Evolutionary conservation across 2,113 vertebrate species (phyloP).

Genomic region (Tragelaphus strepsiceros): DNA sequence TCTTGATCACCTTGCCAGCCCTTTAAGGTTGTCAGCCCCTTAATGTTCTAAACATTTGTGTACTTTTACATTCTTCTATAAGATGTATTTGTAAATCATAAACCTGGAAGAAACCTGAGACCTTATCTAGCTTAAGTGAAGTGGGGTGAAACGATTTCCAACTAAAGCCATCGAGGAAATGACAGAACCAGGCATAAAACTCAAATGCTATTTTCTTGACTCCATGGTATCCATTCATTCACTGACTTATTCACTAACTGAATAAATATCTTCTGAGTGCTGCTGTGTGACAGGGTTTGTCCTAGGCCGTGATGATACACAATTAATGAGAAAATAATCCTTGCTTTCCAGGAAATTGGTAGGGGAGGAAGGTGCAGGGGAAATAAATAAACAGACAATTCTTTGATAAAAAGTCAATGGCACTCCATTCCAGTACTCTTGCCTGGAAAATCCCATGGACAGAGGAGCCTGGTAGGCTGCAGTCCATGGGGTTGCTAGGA

Average conservation of each 20-base stretch:
- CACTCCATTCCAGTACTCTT: no score
- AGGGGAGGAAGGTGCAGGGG: neutral
- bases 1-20: neutral
- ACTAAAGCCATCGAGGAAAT: neutral
- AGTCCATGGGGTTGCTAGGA: no score
- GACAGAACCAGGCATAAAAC: neutral
- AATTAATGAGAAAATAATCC: neutral
- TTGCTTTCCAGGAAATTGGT: neutral
- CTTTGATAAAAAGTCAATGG: neutral
- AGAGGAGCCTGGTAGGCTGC: no score
- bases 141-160: neutral
- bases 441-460: no score
- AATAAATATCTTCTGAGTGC: constrained; percentile 1
- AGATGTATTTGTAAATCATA: neutral
- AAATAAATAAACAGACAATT: neutral
- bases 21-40: neutral
- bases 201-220: neutral
- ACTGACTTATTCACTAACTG: neutral
- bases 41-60: neutral
- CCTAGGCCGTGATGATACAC: neutral
- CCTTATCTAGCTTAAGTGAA: neutral
- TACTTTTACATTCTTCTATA: neutral
- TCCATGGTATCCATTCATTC: neutral
- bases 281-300: neutral
- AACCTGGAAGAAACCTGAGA: neutral